These are phyloP conservation scores for Chaetura pelagica DNA, from an alignment of 2,113 vertebrate genomes.

Conservation along the genomic window DNA sequence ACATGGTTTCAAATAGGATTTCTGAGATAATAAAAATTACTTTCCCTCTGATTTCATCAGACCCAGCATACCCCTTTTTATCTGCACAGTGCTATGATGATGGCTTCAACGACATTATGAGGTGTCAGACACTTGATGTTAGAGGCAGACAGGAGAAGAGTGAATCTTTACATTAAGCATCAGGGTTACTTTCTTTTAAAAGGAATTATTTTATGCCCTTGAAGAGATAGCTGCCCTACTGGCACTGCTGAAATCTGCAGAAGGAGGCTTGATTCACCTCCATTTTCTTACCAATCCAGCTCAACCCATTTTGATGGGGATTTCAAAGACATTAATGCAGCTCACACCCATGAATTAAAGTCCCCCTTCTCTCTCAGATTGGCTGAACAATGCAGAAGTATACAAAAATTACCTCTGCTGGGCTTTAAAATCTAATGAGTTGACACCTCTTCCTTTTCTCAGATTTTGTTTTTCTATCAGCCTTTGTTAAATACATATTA, in stretches of 20 bases:
- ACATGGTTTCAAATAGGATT: slow-evolving; percentile 16
- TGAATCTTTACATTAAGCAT: background rate
- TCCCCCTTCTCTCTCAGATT: background rate
- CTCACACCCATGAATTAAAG: background rate
- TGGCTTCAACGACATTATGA: background rate
- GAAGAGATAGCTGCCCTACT: background rate
- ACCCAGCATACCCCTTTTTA: slow-evolving; percentile 13
- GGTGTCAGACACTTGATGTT: background rate
- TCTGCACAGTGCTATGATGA: background rate
- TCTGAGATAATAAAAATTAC: slow-evolving; percentile 59
- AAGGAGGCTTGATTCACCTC: background rate
- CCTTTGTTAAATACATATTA: slow-evolving; percentile 54
- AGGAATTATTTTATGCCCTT: background rate
- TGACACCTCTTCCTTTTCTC: slow-evolving; percentile 38
- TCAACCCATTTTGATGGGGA: background rate
- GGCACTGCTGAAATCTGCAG: background rate
- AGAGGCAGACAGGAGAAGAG: background rate
- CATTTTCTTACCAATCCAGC: background rate
- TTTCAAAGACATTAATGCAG: background rate
- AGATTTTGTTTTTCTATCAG: slow-evolving; percentile 7
- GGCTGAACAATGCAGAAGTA: background rate
- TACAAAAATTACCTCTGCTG: background rate
- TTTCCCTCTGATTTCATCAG: slow-evolving; percentile 58
- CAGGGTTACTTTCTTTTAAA: background rate
- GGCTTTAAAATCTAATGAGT: slow-evolving; percentile 32